Evolutionary conservation across 2,888 invertebrate genomes (phyloP).

Genomic region (Erynnis tages): DNA sequence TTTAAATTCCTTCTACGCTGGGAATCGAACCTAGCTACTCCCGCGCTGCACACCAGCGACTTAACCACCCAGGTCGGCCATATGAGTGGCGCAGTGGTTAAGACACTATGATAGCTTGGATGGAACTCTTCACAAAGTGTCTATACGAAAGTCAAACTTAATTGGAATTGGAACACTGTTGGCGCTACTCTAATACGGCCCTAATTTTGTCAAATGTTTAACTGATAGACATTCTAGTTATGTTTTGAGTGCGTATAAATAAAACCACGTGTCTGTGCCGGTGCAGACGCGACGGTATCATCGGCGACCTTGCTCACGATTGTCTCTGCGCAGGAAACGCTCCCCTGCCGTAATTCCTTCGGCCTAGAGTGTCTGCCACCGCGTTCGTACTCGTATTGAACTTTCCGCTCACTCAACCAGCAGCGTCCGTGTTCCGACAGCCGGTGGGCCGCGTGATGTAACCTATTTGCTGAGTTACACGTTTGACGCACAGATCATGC

Average conservation of each 20-base stretch:
- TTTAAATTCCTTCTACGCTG: too few relatives aligned
- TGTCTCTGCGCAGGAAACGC: constrained; percentile 34
- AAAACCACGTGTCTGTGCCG: background rate
- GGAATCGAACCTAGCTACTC: too few relatives aligned
- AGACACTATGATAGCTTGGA: too few relatives aligned
- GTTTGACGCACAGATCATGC: background rate
- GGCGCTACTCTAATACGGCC: too few relatives aligned
- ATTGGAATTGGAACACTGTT: too few relatives aligned
- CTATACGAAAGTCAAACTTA: too few relatives aligned
- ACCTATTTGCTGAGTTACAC: constrained; percentile 3
- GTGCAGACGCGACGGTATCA: constrained; percentile 1
- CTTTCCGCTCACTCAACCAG: constrained; percentile 33
- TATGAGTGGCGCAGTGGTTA: too few relatives aligned
- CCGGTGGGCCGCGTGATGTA: constrained; percentile 10
- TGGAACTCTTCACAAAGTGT: too few relatives aligned
- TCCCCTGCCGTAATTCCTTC: constrained; percentile 36
- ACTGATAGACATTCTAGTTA: too few relatives aligned
- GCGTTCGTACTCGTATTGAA: constrained; percentile 31
- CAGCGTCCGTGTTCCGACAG: constrained; percentile 12
- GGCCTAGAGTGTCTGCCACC: constrained; percentile 32
- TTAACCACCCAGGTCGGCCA: too few relatives aligned
- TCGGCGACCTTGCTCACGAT: constrained; percentile 32
- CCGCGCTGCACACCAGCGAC: too few relatives aligned
- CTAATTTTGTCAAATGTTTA: too few relatives aligned
- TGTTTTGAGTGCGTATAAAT: background rate